Conservation (phyloP, 2,888 invertebrate species). For the Scaptomyza polygonia region DNA sequence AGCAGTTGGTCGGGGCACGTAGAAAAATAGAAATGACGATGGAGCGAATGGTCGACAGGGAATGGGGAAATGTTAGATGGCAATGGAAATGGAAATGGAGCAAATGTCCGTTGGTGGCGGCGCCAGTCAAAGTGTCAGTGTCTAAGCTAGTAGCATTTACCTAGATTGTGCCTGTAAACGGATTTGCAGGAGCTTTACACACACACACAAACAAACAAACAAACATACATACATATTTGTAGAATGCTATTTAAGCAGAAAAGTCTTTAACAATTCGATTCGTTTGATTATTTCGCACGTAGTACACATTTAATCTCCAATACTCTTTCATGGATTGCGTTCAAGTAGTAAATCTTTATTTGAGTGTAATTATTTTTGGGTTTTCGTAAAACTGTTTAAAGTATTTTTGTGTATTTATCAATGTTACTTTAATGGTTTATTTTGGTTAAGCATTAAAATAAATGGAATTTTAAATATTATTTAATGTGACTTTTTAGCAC, state of each 20-base stretch:
- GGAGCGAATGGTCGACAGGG: slow-evolving; percentile 2
- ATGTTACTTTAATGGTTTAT: too few species aligned
- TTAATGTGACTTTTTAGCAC: too few species aligned
- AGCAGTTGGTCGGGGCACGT: slow-evolving; percentile 66
- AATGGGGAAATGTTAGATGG: slow-evolving; percentile 22
- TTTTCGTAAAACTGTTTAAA: not conserved
- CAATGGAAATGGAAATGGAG: slow-evolving; percentile 40
- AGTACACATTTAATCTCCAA: slow-evolving; percentile 4
- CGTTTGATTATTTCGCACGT: slow-evolving; percentile 5
- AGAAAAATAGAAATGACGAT: slow-evolving; percentile 50
- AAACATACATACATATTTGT: slow-evolving; percentile 40
- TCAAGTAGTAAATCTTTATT: slow-evolving; percentile 20
- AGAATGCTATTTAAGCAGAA: slow-evolving; percentile 23
- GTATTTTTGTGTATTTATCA: too few species aligned
- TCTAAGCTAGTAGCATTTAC: slow-evolving; percentile 75
- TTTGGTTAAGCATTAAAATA: not conserved
- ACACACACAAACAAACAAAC: not conserved
- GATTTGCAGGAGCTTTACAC: slow-evolving; percentile 32
- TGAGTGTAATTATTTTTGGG: not conserved
- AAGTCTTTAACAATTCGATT: slow-evolving; percentile 37
- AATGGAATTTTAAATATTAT: not conserved
- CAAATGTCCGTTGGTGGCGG: slow-evolving; percentile 56
- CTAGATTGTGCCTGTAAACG: slow-evolving; percentile 62
- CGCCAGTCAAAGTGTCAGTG: slow-evolving; percentile 78
- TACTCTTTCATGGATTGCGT: slow-evolving; percentile 12